Evolutionary conservation across 92 coral and sea anemone species (phyloP).

Genomic region (Porites cylindrica): DNA sequence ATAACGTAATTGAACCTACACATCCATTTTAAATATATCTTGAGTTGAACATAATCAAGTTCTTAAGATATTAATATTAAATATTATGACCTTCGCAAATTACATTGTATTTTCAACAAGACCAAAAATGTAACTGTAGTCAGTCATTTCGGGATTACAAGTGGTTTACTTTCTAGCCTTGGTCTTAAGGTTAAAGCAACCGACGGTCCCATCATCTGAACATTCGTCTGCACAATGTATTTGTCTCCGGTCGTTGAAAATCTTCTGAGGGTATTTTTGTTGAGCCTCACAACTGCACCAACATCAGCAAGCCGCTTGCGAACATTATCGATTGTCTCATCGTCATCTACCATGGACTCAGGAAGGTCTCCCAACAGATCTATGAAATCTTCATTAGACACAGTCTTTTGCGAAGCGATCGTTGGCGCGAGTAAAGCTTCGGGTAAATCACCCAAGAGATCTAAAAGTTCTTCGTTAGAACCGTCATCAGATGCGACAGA

Average conservation of each 20-base stretch:
- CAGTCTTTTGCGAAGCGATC: conserved; percentile 24
- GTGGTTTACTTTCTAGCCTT: conserved; percentile 6
- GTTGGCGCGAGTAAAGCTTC: conserved; percentile 64
- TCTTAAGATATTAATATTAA: too few species aligned
- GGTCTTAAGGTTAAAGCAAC: conserved; percentile 73
- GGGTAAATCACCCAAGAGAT: conserved; percentile 80
- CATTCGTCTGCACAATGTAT: conserved; percentile 78
- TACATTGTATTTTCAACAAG: too few species aligned
- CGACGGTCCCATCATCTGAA: conserved; percentile 58
- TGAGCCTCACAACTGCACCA: conserved; percentile 79
- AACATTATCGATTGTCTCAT: conserved; percentile 76
- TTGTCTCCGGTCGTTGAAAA: conserved; percentile 86
- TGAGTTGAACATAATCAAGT: too few species aligned
- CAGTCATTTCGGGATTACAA: neutral
- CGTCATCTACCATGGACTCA: conserved; percentile 90
- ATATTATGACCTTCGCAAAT: too few species aligned
- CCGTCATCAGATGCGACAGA: neutral
- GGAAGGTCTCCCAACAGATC: conserved; percentile 82
- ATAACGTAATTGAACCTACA: too few species aligned
- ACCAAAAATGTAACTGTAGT: too few species aligned
- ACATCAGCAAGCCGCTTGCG: conserved; percentile 79
- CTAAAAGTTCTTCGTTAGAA: conserved; percentile 66
- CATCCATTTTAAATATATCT: too few species aligned
- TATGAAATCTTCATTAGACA: conserved; percentile 65
- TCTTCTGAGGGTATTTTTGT: conserved; percentile 77